Evolutionary conservation across 2,888 invertebrate genomes (phyloP).

Genomic region (Lasioglossum leucozonium): DNA sequence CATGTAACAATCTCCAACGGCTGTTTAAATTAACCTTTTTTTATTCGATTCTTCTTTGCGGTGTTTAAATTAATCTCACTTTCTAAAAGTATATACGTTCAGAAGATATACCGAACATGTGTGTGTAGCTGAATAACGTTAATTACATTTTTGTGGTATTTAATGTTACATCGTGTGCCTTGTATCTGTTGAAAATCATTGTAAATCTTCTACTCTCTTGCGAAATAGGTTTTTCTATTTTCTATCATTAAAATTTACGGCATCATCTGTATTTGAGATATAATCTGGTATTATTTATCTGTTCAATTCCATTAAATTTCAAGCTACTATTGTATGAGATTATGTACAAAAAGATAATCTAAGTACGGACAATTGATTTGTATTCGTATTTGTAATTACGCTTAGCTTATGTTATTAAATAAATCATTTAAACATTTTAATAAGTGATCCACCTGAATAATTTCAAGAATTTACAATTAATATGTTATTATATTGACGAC

Average conservation of each 20-base stretch:
- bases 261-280: too few species aligned
- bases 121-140: conserved; percentile 34
- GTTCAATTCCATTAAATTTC: conserved; percentile 18
- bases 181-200: conserved; percentile 49
- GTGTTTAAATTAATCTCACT: conserved; percentile 17
- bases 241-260: too few species aligned
- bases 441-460: not conserved
- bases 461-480: not conserved
- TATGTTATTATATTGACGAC: not conserved
- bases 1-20: conserved; percentile 60
- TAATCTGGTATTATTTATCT: too few species aligned
- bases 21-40: conserved; percentile 43
- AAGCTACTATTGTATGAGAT: not conserved
- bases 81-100: not conserved
- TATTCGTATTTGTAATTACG: conserved; percentile 49
- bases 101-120: conserved; percentile 24
- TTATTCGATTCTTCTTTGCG: not conserved
- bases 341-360: conserved; percentile 10
- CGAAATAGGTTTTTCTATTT: conserved; percentile 24
- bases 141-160: conserved; percentile 30
- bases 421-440: conserved; percentile 59
- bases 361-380: conserved; percentile 32
- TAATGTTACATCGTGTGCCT: conserved; percentile 62
- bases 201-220: conserved; percentile 26
- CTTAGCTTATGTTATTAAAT: conserved; percentile 59